phyloP scores from a whole-genome alignment of 2,888 invertebrate genomes.

The Platycheirus albimanus region DNA sequence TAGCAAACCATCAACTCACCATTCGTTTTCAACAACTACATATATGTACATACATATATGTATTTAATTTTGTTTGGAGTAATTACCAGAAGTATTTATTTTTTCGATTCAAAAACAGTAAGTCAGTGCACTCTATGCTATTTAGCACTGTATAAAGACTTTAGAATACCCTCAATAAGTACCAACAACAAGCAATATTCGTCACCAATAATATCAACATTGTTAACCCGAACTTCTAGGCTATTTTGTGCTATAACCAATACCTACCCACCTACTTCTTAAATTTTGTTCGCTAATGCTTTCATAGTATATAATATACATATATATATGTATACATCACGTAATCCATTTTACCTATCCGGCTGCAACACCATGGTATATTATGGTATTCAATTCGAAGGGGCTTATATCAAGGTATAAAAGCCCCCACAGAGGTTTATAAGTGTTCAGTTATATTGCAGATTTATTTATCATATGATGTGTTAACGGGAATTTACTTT shows the following conservation, averaged over 20 bases:
- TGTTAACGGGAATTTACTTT: constrained; percentile 62
- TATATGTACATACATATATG: too few species aligned
- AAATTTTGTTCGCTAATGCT: constrained; percentile 38
- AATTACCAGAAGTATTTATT: too few species aligned
- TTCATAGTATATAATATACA: constrained; percentile 54
- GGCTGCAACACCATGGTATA: constrained; percentile 57
- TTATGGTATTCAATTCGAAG: constrained; percentile 60
- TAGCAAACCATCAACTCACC: too few species aligned
- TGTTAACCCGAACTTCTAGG: constrained; percentile 56
- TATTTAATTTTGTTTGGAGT: too few species aligned
- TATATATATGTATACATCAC: constrained; percentile 42
- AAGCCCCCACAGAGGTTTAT: constrained; percentile 79
- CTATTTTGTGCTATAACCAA: constrained; percentile 38
- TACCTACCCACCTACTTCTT: constrained; percentile 64
- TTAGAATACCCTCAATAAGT: too few species aligned
- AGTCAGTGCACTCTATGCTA: too few species aligned
- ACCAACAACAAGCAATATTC: constrained; percentile 9
- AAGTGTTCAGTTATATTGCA: constrained; percentile 79
- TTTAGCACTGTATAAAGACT: too few species aligned
- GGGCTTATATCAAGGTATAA: constrained; percentile 77
- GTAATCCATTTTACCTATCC: constrained; percentile 64
- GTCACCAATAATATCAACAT: constrained; percentile 30
- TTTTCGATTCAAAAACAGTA: too few species aligned
- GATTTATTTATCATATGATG: constrained; percentile 75
- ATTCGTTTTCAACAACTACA: too few species aligned